phyloP scores from a whole-genome alignment of 2,888 invertebrate genomes.

The Mycalesis mineus region DNA sequence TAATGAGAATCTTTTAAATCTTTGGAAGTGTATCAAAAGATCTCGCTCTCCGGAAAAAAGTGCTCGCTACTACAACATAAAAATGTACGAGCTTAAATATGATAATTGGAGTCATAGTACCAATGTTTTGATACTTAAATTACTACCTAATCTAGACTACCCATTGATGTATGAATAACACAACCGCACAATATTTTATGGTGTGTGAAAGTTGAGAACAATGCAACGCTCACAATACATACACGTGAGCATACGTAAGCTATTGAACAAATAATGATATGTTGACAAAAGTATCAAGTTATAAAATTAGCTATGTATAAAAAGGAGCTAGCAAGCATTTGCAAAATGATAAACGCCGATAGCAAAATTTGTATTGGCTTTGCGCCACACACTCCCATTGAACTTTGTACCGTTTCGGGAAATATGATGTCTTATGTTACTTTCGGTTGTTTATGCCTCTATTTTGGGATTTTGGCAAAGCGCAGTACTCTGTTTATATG shows the following conservation, averaged over 20 bases:
- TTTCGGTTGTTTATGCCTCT: conserved; percentile 60
- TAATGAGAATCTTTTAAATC: too few species aligned
- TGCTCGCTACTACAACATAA: too few species aligned
- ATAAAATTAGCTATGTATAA: not conserved
- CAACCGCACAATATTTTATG: not conserved
- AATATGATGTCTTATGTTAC: conserved; percentile 55
- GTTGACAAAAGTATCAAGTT: not conserved
- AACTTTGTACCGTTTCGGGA: conserved; percentile 73
- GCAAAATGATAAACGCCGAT: conserved; percentile 31
- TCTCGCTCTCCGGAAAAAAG: too few species aligned
- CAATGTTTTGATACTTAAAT: not conserved
- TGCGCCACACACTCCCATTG: conserved; percentile 60
- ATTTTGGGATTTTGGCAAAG: conserved; percentile 63
- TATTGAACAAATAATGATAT: not conserved
- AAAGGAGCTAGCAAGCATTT: not conserved
- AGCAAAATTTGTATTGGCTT: conserved; percentile 49
- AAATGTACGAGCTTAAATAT: too few species aligned
- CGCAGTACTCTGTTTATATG: conserved; percentile 22
- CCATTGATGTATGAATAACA: too few species aligned
- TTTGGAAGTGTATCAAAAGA: too few species aligned
- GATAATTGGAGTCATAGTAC: too few species aligned
- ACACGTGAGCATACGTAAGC: not conserved
- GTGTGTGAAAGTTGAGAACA: not conserved
- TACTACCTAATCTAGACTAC: not conserved
- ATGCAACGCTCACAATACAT: not conserved